phyloP scores from a whole-genome alignment of 2,888 invertebrate genomes.

The Metacarcinus magister region DNA sequence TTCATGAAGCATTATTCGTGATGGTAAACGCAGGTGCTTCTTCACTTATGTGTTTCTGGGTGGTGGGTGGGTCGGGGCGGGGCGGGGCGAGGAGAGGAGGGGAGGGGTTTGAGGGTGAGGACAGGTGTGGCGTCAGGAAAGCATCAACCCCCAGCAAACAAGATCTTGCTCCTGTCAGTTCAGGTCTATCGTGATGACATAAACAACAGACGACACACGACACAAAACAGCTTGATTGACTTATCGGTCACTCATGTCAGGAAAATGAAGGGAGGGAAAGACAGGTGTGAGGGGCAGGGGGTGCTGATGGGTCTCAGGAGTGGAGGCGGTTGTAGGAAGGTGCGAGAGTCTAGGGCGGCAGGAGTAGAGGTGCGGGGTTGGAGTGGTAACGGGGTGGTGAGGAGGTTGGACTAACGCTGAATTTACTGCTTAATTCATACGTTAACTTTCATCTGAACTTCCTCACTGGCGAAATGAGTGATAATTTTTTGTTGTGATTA shows the following conservation, averaged over 20 bases:
- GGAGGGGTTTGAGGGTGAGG: background rate
- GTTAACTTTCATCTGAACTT: background rate
- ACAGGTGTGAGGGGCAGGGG: background rate
- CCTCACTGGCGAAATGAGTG: background rate
- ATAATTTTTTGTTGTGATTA: background rate
- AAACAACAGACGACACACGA: background rate
- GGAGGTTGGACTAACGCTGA: background rate
- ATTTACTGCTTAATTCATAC: background rate
- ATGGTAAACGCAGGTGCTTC: background rate
- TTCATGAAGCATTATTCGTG: background rate
- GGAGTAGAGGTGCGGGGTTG: background rate
- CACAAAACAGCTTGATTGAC: background rate
- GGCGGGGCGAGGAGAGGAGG: background rate
- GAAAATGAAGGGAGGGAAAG: background rate
- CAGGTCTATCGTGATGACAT: background rate
- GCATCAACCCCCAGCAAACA: background rate
- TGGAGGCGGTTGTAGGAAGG: background rate
- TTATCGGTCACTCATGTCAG: background rate
- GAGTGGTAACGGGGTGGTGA: background rate
- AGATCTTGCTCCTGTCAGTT: slow-evolving; percentile 15
- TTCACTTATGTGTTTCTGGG: background rate
- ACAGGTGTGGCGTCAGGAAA: slow-evolving; percentile 8
- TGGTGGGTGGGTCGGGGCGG: background rate
- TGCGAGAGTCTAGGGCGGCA: too few species aligned
- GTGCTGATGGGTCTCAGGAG: background rate